Evolutionary conservation across 2,888 invertebrate genomes (phyloP).

Genomic region (Eudasyphora cyanicolor): DNA sequence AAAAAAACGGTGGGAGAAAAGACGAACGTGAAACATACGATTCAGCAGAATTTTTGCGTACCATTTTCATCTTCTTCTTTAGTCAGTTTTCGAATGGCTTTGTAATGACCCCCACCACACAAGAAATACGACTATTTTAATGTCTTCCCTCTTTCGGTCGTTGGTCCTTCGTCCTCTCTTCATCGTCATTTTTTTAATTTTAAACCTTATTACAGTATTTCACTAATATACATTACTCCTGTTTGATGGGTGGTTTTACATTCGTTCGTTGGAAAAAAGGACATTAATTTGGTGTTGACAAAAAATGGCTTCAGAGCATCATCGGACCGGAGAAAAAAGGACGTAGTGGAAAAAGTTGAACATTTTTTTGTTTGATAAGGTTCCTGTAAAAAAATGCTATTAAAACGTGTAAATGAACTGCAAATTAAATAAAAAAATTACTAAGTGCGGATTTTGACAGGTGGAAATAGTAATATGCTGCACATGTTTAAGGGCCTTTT

Average conservation of each 20-base stretch:
- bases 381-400: not conserved
- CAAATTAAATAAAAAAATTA: constrained; percentile 24
- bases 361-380: constrained; percentile 1
- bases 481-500: not conserved
- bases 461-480: constrained; percentile 14
- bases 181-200: constrained; percentile 33
- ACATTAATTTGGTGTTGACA: constrained; percentile 57
- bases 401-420: constrained; percentile 29
- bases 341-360: not conserved
- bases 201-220: constrained; percentile 49
- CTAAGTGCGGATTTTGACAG: not conserved
- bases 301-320: constrained; percentile 28
- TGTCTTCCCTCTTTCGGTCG: constrained; percentile 26
- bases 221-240: constrained; percentile 43
- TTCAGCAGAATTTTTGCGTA: constrained; percentile 44
- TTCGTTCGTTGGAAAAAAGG: constrained; percentile 3
- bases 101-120: constrained; percentile 25
- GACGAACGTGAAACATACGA: constrained; percentile 20
- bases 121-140: constrained; percentile 37
- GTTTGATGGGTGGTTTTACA: not conserved
- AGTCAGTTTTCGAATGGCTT: not conserved
- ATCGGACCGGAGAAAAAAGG: constrained; percentile 20
- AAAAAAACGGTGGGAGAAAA: not conserved
- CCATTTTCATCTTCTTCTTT: not conserved
- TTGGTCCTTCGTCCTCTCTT: not conserved